Evolutionary conservation across 1,140 invertebrate genomes (phyloP), one percentile per base, ranked within the genome.

Genomic region (Mactra quadrangularis): DNA sequence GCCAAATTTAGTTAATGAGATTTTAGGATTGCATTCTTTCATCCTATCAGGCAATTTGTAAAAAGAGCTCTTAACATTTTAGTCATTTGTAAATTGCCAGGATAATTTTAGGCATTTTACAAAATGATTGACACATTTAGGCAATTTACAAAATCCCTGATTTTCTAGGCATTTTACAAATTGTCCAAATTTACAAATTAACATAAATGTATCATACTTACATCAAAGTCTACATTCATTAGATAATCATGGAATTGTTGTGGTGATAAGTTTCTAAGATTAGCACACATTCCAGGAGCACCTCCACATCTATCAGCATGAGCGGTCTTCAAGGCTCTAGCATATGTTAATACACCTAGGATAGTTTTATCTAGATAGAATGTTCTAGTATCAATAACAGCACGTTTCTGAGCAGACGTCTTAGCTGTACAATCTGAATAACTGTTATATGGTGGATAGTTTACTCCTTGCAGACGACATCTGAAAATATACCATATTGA

Each of bases 291-390:
- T 17, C 83, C 83, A 17, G 15, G 13, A 0, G 7, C 11, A 11
- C 59, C 66, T 0, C 79, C 77, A 83, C 90, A 91, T 3, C 35
- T 72, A 3, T 27, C 47, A 55, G 47, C 0, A 25, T 87, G 86
- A 13, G 88, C 87, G 2, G 60, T 41, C 9, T 75, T 76, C 19
- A 91, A 35, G 0, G 89, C 88, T 17, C 85, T 86, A 0, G 88
- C 89, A 84, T 87, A 90, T 1, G 89, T 84, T 60, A 85, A 88
- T n/a, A 91, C 86, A 11, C 87, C 87, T 41, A 85, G 84, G 22
- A 91, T 84, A 0, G 87, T 86, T 13, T 77, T 74, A 27, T 89
- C 87, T 7, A 89, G 86, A 52, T 76, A 88, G 0, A 79, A 35
- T 31, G 50, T 62, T 77, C 81, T 66, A 88, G 88, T 64, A 41